These are phyloP conservation scores for Sogatella furcifera DNA, from an alignment of 1,140 invertebrate species.

Conservation along the genomic window DNA sequence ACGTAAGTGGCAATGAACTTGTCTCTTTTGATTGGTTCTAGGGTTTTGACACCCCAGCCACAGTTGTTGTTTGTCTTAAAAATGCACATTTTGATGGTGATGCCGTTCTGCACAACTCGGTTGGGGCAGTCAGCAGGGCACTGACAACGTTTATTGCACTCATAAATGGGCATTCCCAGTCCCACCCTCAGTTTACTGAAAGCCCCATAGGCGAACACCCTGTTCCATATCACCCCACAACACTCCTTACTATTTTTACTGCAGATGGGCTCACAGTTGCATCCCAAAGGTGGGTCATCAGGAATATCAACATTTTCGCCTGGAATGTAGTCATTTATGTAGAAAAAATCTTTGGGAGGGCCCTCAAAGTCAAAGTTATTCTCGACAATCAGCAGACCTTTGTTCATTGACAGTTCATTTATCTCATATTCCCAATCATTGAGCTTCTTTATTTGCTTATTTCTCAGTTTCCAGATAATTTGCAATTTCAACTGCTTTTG, in stretches of 20 bases:
- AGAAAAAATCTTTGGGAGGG: slow-evolving; percentile 70
- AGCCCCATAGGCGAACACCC: slow-evolving; percentile 58
- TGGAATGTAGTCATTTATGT: slow-evolving; percentile 68
- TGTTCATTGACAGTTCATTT: slow-evolving; percentile 42
- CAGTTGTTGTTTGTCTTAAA: slow-evolving; percentile 78
- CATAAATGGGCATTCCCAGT: slow-evolving; percentile 76
- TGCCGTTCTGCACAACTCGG: slow-evolving; percentile 77
- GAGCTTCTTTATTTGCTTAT: slow-evolving; percentile 47
- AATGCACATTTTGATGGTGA: slow-evolving; percentile 63
- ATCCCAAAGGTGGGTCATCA: slow-evolving; percentile 69
- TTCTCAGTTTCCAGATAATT: slow-evolving; percentile 27
- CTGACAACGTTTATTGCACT: slow-evolving; percentile 80
- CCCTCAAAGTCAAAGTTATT: slow-evolving; percentile 74
- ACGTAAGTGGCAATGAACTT: slow-evolving; percentile 86
- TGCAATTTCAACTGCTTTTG: background rate
- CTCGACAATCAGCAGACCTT: slow-evolving; percentile 48
- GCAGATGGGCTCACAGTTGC: slow-evolving; percentile 56
- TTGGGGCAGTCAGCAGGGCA: slow-evolving; percentile 67
- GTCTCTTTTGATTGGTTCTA: slow-evolving; percentile 61
- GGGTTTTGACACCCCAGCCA: slow-evolving; percentile 86
- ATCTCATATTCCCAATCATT: slow-evolving; percentile 57
- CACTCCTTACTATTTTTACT: slow-evolving; percentile 35
- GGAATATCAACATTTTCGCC: slow-evolving; percentile 58
- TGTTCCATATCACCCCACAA: slow-evolving; percentile 48
- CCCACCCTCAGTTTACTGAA: slow-evolving; percentile 50